Base-by-base conservation (phyloP, 1,140 invertebrate species). In the Drosophila albomicans region DNA sequence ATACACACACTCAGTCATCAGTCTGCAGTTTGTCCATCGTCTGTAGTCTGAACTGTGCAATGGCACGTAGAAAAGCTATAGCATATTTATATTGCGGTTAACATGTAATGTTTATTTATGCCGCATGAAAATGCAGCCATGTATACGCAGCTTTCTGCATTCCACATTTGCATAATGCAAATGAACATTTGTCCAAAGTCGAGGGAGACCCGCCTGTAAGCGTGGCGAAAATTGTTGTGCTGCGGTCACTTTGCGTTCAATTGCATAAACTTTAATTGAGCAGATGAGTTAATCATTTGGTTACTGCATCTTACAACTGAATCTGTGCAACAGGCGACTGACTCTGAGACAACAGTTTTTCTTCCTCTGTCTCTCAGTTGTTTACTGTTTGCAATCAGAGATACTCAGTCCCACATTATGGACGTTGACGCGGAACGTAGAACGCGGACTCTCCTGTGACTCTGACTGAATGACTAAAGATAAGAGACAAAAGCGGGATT, bases 81-180 rank as follows among this genome's bases (percentile, higher is more conserved):
- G 52, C 77, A 78, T 84, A 84, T 88, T 88, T 89, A 78, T 71
- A 74, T 82, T 71, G 77, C 59, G 79, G 79, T 82, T 79, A 78
- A 69, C 77, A 77, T 74, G 66, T 77, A 71, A 84, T 88, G 80
- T 88, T 79, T 87, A 87, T 87, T 84, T 87, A 80, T 82, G 75
- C 75, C 61, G 69, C 65, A 81, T 82, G 64, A 78, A 84, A 74
- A 51, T 68, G 57, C 63, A 58, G 46, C 76, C 75, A 66, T 74
- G 71, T 69, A 57, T 54, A 32, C 61, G 71, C 74, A 81, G 16
- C 51, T 32, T 32, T 52, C 41, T 48, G 68, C 51, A 57, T 48
- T 56, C 11, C 25, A 43, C 66, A 88, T 86, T 87, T 87, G 72
- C 82, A 86, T 86, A 82, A 87, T 86, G 79, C 48, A 87, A 86